These are phyloP conservation scores for Thera obeliscata DNA, from an alignment of 2,888 invertebrate species.

Conservation along the genomic window DNA sequence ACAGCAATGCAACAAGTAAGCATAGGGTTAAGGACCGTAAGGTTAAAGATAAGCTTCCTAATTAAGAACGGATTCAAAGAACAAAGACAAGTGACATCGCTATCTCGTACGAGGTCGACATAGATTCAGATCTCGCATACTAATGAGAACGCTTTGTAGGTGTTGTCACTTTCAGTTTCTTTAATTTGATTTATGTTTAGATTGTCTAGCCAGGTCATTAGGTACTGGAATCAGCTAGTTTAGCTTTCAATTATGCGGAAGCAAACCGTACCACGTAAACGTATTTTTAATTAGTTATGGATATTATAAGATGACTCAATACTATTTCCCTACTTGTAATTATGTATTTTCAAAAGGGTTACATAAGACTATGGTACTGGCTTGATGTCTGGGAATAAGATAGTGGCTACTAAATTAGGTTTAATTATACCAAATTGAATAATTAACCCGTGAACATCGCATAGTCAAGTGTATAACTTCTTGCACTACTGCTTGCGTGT, in stretches of 20 bases:
- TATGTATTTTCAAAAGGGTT: too few relatives aligned
- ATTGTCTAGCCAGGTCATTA: constrained; percentile 43
- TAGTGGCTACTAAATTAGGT: too few relatives aligned
- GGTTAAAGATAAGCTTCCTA: constrained; percentile 33
- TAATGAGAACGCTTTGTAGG: constrained; percentile 50
- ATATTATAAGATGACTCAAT: background rate
- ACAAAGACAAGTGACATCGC: constrained; percentile 32
- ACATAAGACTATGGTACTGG: too few relatives aligned
- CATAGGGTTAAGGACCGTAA: constrained; percentile 1
- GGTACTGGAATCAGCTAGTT: constrained; percentile 14
- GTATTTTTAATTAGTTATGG: background rate
- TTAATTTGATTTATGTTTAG: constrained; percentile 76
- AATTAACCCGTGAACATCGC: too few relatives aligned
- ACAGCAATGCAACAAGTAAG: background rate
- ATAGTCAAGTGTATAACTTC: too few relatives aligned
- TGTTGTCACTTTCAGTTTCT: constrained; percentile 69
- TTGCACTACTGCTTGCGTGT: too few relatives aligned
- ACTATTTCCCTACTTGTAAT: background rate
- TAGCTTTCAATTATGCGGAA: background rate
- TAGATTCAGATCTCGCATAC: constrained; percentile 40
- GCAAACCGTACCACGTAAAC: background rate
- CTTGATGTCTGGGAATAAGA: too few relatives aligned
- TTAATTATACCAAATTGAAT: too few relatives aligned
- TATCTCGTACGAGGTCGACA: constrained; percentile 34
- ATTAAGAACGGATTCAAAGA: constrained; percentile 35